Percentiles rank a stretch among this genome's conserved stretches.
Conservation (phyloP, 92 coral and sea anemone genomes). For the Umimayanthus kanabou region DNA sequence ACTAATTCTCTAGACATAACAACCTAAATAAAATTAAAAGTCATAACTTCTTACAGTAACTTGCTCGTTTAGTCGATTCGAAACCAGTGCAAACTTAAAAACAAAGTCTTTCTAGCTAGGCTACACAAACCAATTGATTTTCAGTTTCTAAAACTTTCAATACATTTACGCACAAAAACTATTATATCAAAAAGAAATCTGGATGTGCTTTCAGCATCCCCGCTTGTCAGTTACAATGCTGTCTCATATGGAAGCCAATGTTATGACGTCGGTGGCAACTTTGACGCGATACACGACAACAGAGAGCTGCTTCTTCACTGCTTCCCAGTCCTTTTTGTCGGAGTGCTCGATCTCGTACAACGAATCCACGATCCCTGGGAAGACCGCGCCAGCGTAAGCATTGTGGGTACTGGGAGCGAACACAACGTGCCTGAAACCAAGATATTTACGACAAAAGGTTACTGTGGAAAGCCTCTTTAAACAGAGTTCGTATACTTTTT, state of each 20-base stretch:
- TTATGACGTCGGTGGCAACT: conserved; percentile 61
- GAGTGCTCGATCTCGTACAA: conserved; percentile 61
- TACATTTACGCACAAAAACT: not conserved
- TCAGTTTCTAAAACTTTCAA: not conserved
- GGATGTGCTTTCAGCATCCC: not conserved
- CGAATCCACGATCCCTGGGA: conserved; percentile 81
- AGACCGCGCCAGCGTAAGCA: conserved; percentile 67
- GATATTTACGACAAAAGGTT: not conserved
- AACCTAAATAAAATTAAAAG: not conserved
- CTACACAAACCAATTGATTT: not conserved
- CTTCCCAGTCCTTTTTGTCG: conserved; percentile 64
- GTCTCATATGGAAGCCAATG: conserved; percentile 44
- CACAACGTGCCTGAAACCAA: conserved; percentile 65
- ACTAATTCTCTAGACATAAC: too few species aligned
- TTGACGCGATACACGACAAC: conserved; percentile 60
- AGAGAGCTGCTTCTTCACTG: conserved; percentile 67
- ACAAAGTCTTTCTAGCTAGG: not conserved
- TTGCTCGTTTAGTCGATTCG: not conserved
- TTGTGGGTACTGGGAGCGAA: conserved; percentile 73
- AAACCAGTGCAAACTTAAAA: not conserved
- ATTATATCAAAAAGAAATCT: too few species aligned
- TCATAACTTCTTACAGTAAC: not conserved
- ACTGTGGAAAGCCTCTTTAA: not conserved
- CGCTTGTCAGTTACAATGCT: not conserved
- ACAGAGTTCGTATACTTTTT: too few species aligned